Base-by-base conservation (phyloP, 2,888 invertebrate species). In the Netelia melanura region DNA sequence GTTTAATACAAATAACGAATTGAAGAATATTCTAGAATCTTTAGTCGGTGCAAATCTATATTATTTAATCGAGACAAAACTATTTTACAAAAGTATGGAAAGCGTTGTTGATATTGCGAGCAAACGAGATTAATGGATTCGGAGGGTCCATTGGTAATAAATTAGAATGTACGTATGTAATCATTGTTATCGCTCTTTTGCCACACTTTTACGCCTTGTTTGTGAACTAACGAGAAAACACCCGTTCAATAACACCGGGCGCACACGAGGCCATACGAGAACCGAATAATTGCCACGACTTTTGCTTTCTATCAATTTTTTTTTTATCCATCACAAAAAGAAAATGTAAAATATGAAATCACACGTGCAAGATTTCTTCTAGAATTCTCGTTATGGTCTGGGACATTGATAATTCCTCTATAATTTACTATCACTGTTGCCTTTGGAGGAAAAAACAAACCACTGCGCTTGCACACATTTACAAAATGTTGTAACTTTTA, bases 201-300 rank as follows among this genome's bases (percentile, higher is more conserved):
- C 68, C 75, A 68, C 78, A 80, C 62, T 78, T 81, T 78, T 68
- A 81, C 70, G 84, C 74, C 74, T 84, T 84, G 70, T 81, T 81
- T 84, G 68, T 64, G 56, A 64, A 70, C 74, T 64, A 56, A 48
- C 68, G 74, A 23, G 54, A 75, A 30, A 14, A 11, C 17, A 11
- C 11, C 21, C n/a, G 65, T 25, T 52, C 61, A 25, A 62, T 54
- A 54, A 67, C 38, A 75, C 3, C 74, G 44, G 64, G n/a, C 43
- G 43, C 25, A 30, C 58, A 21, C 21, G 67, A 58, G 67, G 48
- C 68, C 70, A 62, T 25, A 25, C 43, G 25, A 64, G 43, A 23
- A 11, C 23, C 64, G 25, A 48, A 74, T 11, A 43, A 75, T 14
- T 65, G 54, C 17, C 11, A 11, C 11, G 48, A 48, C n/a, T 6